A percentile compares a stretch with the other conserved stretches of the same genome.
These are phyloP conservation scores for Petrocephalus sullivani DNA, from an alignment of 2,797 vertebrate species.

Conservation along the genomic window DNA sequence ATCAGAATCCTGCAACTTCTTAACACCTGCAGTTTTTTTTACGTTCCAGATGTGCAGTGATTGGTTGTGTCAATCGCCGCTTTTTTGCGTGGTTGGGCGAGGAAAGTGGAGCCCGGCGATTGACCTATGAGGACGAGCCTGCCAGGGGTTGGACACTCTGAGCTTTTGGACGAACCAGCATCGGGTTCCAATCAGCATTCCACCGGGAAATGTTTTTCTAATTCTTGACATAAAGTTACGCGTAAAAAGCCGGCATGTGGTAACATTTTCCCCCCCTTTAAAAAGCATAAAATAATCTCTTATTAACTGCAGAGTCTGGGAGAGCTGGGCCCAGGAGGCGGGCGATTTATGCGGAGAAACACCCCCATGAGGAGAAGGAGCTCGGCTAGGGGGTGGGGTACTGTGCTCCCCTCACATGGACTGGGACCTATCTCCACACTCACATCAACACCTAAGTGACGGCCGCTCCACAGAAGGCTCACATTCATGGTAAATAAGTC, in stretches of 20 bases:
- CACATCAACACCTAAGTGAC: neutral
- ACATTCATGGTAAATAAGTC: neutral
- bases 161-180: neutral
- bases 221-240: conserved; percentile 14
- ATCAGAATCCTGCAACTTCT: neutral
- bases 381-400: neutral
- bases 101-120: neutral
- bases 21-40: neutral
- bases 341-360: neutral
- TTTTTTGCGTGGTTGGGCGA: neutral
- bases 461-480: neutral
- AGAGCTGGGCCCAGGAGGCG: conserved; percentile 23
- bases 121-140: neutral
- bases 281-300: conserved; percentile 33
- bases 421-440: neutral
- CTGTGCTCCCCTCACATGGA: neutral
- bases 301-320: conserved; percentile 31
- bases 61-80: neutral
- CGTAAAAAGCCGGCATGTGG: conserved; percentile 34
- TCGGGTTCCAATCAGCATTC: neutral
- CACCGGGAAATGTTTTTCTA: conserved; percentile 18
- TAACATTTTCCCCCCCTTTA: conserved; percentile 32
- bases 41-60: neutral
- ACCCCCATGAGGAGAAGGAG: conserved; percentile 14
- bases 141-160: neutral